Evolutionary conservation across 2,113 vertebrate species (phyloP), one percentile per base, ranked within the genome.

Genomic region (Eretmochelys imbricata): DNA sequence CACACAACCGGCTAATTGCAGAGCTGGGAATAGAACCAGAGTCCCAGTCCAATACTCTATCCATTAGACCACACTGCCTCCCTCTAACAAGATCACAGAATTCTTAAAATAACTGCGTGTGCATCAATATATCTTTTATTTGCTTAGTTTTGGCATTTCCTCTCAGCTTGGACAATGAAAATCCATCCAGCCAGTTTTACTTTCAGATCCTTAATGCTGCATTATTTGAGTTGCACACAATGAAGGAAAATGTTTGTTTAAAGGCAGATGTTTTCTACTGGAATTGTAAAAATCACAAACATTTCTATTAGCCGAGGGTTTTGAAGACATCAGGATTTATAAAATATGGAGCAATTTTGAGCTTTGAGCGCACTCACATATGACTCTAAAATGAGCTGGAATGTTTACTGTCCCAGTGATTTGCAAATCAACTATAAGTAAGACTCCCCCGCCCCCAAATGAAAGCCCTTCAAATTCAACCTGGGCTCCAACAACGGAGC

Each of bases 381-480:
- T 8, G 42, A 31, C 11, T 19, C 50, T 86, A 53, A 27, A 31
- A 42, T 24, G 17, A 27, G 82, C 55, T 48, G 55, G 10, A 27
- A 59, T 55, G 82, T 83, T 83, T 59, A 31, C 54, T 48, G 42
- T 29, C 9, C 27, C 8, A 5, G 8, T 57, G 17, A 59, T 42
- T 83, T 13, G 27, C 51, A 91, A 8, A 35, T 6, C 72, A 46
- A 24, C 24, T 42, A 51, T 10, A 82, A 91, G 27, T 12, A 82
- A 89, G 91, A 84, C 14, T 6, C 12, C 3, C 51, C 90, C 48
- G 25, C 2, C 3, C 38, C 42, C 16, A 59, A 27, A 11, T 5
- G 1, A 0, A 89, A 46, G 38, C 2, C 22, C 5, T 1, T 0
- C 0, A 0, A 53, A 86, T 16, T 22, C 81, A 80, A 85, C 62